Conservation (phyloP, 92 coral and sea anemone species). For the Umimayanthus kanabou region DNA sequence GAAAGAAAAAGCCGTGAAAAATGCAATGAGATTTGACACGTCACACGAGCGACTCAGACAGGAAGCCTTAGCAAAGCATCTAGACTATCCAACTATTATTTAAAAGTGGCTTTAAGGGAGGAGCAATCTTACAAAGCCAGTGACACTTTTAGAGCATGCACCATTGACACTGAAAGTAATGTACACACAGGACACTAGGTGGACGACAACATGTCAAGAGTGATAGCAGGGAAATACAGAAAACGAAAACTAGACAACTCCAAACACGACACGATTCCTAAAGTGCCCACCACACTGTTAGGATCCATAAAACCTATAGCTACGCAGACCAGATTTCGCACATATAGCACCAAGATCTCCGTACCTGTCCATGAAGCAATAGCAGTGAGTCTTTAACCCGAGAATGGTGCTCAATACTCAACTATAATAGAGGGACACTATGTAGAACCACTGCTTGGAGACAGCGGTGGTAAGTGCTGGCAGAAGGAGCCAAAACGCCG, state of each 20-base stretch:
- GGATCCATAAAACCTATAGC: too few species aligned
- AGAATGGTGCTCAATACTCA: too few species aligned
- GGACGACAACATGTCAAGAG: conserved; percentile 29
- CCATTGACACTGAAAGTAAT: neutral
- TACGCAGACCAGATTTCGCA: too few species aligned
- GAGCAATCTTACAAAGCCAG: conserved; percentile 15
- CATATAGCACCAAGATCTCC: too few species aligned
- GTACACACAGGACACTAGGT: conserved; percentile 24
- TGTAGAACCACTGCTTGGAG: conserved; percentile 32
- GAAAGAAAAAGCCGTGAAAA: conserved; percentile 24
- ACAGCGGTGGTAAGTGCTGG: conserved; percentile 28
- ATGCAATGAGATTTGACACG: conserved; percentile 23
- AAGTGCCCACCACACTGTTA: too few species aligned
- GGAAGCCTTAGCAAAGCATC: neutral
- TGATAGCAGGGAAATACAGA: conserved; percentile 24
- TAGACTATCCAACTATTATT: too few species aligned
- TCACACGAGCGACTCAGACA: conserved; percentile 29
- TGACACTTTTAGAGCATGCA: neutral
- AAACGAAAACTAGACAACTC: neutral
- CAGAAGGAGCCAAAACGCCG: conserved; percentile 26
- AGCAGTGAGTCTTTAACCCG: too few species aligned
- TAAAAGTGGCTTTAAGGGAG: neutral
- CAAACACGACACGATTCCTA: too few species aligned
- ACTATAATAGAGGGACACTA: conserved; percentile 35
- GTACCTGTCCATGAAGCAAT: too few species aligned